phyloP scores from a whole-genome alignment of 2,888 invertebrate genomes.

The Atethmia centrago region DNA sequence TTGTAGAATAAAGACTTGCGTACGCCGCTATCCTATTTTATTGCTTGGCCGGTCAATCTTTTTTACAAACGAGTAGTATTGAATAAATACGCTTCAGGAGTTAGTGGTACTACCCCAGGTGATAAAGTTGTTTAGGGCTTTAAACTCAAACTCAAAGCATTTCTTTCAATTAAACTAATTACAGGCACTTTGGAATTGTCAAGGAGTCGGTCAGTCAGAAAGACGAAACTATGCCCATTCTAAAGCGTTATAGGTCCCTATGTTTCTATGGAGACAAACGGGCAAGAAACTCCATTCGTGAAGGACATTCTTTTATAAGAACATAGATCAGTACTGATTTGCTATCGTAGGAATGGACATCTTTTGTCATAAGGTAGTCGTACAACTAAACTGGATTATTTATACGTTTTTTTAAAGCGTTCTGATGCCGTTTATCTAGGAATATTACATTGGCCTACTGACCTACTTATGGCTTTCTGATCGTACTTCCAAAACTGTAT shows the following conservation, averaged over 20 bases:
- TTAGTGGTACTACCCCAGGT: neutral
- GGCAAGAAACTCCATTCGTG: neutral
- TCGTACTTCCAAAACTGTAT: slow-evolving; percentile 4
- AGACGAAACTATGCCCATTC: neutral
- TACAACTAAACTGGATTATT: neutral
- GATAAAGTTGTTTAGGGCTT: neutral
- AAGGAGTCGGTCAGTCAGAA: neutral
- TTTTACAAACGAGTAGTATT: neutral
- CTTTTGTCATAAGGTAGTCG: neutral
- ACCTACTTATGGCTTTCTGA: slow-evolving; percentile 20
- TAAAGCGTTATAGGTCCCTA: neutral
- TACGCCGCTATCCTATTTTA: neutral
- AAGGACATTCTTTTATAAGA: neutral
- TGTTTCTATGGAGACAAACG: neutral
- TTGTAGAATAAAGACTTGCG: neutral
- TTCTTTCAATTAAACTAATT: neutral
- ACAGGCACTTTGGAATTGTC: neutral
- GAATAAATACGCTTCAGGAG: neutral
- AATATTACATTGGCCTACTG: slow-evolving; percentile 23
- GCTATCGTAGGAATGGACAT: neutral
- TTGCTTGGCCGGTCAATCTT: neutral
- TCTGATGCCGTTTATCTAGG: neutral
- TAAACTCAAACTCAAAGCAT: neutral
- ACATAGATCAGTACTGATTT: neutral
- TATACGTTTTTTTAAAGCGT: slow-evolving; percentile 1